phyloP scores from a whole-genome alignment of 1,140 invertebrate species.

The Leptonema lineaticorne region DNA sequence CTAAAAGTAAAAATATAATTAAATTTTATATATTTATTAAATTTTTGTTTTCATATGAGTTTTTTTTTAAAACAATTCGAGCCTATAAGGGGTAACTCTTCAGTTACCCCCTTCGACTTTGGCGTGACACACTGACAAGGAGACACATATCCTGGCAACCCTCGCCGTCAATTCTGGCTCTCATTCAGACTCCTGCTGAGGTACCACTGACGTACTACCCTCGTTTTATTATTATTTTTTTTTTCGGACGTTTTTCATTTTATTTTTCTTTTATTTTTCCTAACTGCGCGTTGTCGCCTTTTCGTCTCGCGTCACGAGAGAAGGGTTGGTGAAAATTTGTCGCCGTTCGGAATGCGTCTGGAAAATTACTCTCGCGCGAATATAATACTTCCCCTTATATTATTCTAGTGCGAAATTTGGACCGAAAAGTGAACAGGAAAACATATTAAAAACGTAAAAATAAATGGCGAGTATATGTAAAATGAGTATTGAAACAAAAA shows the following conservation, averaged over 20 bases:
- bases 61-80: constrained; percentile 28
- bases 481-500: too few species aligned
- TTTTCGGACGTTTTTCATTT: too few species aligned
- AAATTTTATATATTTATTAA: too few species aligned
- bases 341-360: too few species aligned
- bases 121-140: constrained; percentile 40
- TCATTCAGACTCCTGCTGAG: background rate
- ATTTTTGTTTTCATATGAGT: too few species aligned
- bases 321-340: background rate
- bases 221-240: constrained; percentile 36
- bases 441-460: too few species aligned
- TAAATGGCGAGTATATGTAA: too few species aligned
- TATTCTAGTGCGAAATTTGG: too few species aligned
- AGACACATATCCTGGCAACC: constrained; percentile 37
- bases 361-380: constrained; percentile 1
- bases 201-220: constrained; percentile 39
- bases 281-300: constrained; percentile 28
- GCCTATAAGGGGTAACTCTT: constrained; percentile 23
- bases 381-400: too few species aligned
- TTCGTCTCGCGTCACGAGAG: constrained; percentile 8
- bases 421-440: too few species aligned
- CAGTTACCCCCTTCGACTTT: constrained; percentile 26
- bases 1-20: too few species aligned
- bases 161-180: constrained; percentile 4
- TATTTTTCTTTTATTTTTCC: too few species aligned